Evolutionary conservation across 2,797 vertebrate species (phyloP).

Genomic region (Trachops cirrhosus): DNA sequence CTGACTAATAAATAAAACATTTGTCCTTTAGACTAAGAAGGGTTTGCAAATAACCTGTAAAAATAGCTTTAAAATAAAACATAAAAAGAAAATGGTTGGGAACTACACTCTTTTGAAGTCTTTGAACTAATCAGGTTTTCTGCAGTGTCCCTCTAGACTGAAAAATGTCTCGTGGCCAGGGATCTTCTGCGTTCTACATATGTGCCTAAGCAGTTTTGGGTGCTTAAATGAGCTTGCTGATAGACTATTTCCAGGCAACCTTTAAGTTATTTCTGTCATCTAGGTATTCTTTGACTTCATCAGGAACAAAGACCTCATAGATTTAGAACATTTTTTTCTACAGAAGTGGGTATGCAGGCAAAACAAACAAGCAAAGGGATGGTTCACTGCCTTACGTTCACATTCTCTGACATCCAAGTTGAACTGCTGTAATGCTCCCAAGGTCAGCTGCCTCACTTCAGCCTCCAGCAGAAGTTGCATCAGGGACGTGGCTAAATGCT

Average conservation of each 20-base stretch:
- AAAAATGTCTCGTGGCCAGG: background rate
- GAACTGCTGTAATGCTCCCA: constrained; percentile 96
- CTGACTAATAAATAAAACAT: background rate
- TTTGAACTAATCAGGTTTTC: background rate
- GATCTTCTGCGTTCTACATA: background rate
- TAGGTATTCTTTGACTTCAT: background rate
- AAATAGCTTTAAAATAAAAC: constrained; percentile 29
- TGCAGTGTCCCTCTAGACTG: background rate
- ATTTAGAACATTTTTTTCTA: background rate
- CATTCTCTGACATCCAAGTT: constrained; percentile 94
- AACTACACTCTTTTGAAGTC: background rate
- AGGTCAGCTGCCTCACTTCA: constrained; percentile 93
- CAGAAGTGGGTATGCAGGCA: background rate
- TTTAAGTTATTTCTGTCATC: background rate
- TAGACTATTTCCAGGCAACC: background rate
- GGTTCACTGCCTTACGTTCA: constrained; percentile 88
- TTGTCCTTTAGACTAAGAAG: background rate
- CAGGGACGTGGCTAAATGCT: constrained; percentile 96
- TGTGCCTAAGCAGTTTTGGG: background rate
- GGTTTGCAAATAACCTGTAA: constrained; percentile 12
- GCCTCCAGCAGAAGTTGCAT: constrained; percentile 94
- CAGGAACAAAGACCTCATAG: background rate
- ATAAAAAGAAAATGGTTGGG: background rate
- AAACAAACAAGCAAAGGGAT: background rate
- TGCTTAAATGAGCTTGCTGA: background rate